Conservation (phyloP, 2,113 vertebrate genomes). For the Morone chrysops region DNA sequence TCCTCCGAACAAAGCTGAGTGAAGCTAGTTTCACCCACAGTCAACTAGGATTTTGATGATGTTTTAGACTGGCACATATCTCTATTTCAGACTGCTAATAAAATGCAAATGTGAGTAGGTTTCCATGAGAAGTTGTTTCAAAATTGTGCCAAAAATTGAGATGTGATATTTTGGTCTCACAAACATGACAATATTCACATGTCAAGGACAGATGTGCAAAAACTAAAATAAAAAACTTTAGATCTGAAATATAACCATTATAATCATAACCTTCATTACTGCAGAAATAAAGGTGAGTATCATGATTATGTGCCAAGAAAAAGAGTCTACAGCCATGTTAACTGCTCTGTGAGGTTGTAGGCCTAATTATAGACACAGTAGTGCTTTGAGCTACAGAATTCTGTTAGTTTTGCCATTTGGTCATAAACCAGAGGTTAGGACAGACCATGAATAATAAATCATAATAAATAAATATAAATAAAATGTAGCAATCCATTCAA, state of each 20-base stretch:
- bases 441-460: too few species aligned
- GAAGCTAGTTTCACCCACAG: neutral
- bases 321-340: neutral
- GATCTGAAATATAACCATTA: neutral
- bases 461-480: too few species aligned
- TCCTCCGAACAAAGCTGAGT: conserved; percentile 21
- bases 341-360: neutral
- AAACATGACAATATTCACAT: neutral
- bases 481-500: too few species aligned
- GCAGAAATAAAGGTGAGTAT: neutral
- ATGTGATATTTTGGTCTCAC: neutral
- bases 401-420: too few species aligned
- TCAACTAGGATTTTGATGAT: conserved; percentile 7
- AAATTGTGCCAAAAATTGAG: neutral
- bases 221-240: neutral
- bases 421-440: too few species aligned
- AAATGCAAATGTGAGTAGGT: neutral
- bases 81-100: neutral
- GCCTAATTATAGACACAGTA: neutral
- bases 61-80: neutral
- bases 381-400: too few species aligned
- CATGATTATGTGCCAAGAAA: neutral
- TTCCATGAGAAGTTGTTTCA: neutral
- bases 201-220: neutral
- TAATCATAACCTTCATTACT: neutral